These are phyloP conservation scores for Drymonia ruficornis DNA, from an alignment of 2,888 invertebrate genomes.

Conservation along the genomic window DNA sequence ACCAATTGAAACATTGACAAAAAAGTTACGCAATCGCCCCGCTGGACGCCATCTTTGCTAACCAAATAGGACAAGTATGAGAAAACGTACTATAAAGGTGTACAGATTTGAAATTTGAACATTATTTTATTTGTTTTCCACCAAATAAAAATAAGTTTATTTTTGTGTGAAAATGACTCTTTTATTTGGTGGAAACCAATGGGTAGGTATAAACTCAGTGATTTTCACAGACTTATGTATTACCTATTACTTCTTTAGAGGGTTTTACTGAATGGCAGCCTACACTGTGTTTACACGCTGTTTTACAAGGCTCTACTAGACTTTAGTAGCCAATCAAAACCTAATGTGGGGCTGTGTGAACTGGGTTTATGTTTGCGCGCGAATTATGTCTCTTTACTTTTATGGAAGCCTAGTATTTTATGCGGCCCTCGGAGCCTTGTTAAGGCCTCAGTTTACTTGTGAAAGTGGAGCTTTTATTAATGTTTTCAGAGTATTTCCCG, in stretches of 20 bases:
- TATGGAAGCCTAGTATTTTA: conserved; percentile 4
- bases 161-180: too few relatives aligned
- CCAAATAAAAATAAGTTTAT: too few relatives aligned
- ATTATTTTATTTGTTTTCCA: too few relatives aligned
- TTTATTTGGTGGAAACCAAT: too few relatives aligned
- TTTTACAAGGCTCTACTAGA: conserved; percentile 4
- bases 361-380: conserved; percentile 4
- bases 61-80: too few relatives aligned
- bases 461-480: not conserved
- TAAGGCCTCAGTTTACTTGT: not conserved
- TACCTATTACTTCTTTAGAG: not conserved
- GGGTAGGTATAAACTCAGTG: too few relatives aligned
- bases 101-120: too few relatives aligned
- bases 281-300: conserved; percentile 1
- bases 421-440: not conserved
- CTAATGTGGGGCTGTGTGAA: conserved; percentile 5
- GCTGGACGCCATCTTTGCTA: too few relatives aligned
- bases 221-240: too few relatives aligned
- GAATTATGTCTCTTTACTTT: conserved; percentile 4
- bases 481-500: not conserved
- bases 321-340: conserved; percentile 2
- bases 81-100: too few relatives aligned
- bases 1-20: too few relatives aligned
- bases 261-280: not conserved
- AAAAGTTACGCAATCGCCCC: too few relatives aligned